Evolutionary conservation across 2,888 invertebrate species (phyloP), one percentile per base, ranked within the genome.

Genomic region (Perizoma flavofasciatum): DNA sequence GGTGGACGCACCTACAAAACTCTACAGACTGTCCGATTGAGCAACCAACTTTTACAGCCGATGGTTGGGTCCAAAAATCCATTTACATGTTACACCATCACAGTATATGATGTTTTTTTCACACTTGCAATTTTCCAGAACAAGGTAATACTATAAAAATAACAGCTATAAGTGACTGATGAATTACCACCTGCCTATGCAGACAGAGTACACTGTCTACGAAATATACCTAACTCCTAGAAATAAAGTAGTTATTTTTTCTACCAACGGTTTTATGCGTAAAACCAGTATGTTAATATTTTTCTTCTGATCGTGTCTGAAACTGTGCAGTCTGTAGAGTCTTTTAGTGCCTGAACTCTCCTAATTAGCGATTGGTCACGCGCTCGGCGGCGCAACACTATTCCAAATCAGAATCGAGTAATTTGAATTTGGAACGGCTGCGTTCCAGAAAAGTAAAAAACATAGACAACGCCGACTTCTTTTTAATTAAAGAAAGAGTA

Each of bases 291-390:
- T 22, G 22, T 22, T 22, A 22, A 34, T 33, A 9, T 49, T 49
- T 46, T 39, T 39, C 5, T 48, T 4, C 6, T 33, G n/a, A 49
- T 59, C 34, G 22, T 46, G 9, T 48, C 48, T 4, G 6, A 58
- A 51, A 58, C 49, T 35, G 51, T 49, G 9, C 49, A 35, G 62
- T 49, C 71, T 49, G 67, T 61, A 51, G 5, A 54, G 61, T 43
- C 37, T 51, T 48, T 49, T 50, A 43, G 61, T 63, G 59, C 51
- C 61, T 55, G 59, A 64, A 86, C 88, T 87, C 88, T 85, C 84
- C 90, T 89, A 89, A 91, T 92, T 92, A 91, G 87, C 89, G 88
- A 92, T 92, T 92, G 89, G 91, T 85, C 89, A 89, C 90, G 89
- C 90, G 86, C 84, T 80, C 83, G 83, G 80, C 78, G 83, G 83